These are phyloP conservation scores for Agriotes lineatus DNA, from an alignment of 2,888 invertebrate genomes.

Conservation along the genomic window DNA sequence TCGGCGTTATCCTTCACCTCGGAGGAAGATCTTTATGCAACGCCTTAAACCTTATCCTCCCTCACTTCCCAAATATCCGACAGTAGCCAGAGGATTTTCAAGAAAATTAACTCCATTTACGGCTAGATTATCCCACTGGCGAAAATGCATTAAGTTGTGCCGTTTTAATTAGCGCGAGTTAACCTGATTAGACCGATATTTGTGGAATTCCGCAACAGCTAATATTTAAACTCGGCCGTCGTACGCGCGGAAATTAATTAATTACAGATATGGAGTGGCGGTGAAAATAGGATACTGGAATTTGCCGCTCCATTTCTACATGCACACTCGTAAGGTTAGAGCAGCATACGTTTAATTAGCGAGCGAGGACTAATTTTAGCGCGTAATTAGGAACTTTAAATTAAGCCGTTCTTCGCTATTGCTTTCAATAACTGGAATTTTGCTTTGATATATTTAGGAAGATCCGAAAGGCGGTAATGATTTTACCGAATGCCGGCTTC, in stretches of 20 bases:
- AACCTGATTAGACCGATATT: conserved; percentile 27
- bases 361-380: neutral
- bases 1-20: too few species aligned
- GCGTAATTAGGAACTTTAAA: too few species aligned
- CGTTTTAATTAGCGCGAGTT: conserved; percentile 23
- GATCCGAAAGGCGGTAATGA: too few species aligned
- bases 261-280: conserved; percentile 31
- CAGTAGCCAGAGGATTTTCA: conserved; percentile 19
- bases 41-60: neutral
- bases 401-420: too few species aligned
- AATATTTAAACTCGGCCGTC: conserved; percentile 33
- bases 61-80: neutral
- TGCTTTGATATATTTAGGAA: neutral
- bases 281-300: conserved; percentile 3
- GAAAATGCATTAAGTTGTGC: conserved; percentile 20
- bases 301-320: conserved; percentile 17
- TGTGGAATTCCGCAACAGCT: conserved; percentile 31
- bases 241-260: conserved; percentile 35
- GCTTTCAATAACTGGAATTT: neutral
- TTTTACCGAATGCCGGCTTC: neutral
- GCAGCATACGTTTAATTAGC: neutral
- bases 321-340: neutral
- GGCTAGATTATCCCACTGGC: conserved; percentile 10
- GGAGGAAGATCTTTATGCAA: neutral
- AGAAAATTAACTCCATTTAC: conserved; percentile 16